Conservation (phyloP, 2,113 vertebrate genomes). For the Forbesichthys papilliferus region DNA sequence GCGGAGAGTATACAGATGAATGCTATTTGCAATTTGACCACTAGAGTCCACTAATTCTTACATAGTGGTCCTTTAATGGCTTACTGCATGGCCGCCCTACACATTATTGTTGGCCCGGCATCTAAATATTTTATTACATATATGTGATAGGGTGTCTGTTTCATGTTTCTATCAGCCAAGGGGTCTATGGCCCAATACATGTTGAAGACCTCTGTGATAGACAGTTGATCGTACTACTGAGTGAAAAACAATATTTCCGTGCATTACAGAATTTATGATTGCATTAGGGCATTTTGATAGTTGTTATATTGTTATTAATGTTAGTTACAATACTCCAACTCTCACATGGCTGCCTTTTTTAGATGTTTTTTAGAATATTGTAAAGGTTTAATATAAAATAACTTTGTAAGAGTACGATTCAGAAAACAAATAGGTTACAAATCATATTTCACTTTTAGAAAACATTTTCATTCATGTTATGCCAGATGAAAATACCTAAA, state of each 20-base stretch:
- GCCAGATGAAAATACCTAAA: neutral
- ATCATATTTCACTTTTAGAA: constrained; percentile 19
- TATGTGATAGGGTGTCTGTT: too few relatives aligned
- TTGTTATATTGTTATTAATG: constrained; percentile 5
- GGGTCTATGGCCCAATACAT: too few relatives aligned
- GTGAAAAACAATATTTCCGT: neutral
- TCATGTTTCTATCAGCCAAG: too few relatives aligned
- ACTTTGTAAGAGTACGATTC: constrained; percentile 7
- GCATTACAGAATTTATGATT: neutral
- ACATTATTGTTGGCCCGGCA: too few relatives aligned
- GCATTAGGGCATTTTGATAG: neutral
- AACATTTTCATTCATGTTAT: constrained; percentile 2
- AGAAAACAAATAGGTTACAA: constrained; percentile 37
- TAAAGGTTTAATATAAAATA: neutral
- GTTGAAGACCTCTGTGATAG: constrained; percentile 3
- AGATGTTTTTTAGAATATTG: constrained; percentile 17
- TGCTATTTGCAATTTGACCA: too few relatives aligned
- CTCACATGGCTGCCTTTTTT: constrained; percentile 70
- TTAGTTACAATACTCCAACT: constrained; percentile 8
- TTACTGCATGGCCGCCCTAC: too few relatives aligned
- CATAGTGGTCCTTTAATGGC: too few relatives aligned
- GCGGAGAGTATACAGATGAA: too few relatives aligned
- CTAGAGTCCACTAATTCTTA: too few relatives aligned
- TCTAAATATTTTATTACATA: too few relatives aligned
- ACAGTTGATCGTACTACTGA: neutral